Percentiles rank a stretch among this genome's conserved stretches.
Evolutionary conservation across 1,140 invertebrate genomes (phyloP).

Genomic region (Bombus sibiricus): DNA sequence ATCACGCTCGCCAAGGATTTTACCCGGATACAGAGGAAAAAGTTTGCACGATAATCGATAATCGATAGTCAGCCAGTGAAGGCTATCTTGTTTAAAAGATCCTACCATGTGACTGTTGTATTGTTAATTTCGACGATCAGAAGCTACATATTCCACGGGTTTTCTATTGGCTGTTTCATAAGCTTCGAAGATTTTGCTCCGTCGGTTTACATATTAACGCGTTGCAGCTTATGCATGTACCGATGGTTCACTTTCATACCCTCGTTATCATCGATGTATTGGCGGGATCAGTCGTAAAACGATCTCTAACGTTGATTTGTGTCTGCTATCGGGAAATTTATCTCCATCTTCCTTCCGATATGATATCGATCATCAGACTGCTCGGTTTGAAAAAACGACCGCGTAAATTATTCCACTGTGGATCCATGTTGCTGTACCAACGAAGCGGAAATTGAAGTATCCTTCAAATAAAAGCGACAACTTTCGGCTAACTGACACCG

Average conservation of each 20-base stretch:
- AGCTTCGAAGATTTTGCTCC: background rate
- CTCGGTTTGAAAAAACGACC: background rate
- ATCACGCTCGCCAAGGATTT: background rate
- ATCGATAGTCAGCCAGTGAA: background rate
- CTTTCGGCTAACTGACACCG: background rate
- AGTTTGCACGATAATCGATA: background rate
- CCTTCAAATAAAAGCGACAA: background rate
- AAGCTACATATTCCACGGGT: background rate
- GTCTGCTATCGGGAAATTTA: background rate
- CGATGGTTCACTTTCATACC: background rate
- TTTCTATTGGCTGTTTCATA: background rate
- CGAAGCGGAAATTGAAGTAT: background rate
- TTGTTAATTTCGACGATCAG: constrained; percentile 18
- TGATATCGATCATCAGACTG: background rate
- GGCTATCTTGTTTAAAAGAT: constrained; percentile 11
- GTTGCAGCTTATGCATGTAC: background rate
- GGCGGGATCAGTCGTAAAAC: background rate
- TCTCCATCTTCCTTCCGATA: background rate
- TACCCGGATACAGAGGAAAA: background rate
- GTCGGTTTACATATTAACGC: constrained; percentile 17
- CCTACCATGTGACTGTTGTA: background rate
- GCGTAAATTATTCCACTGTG: too few species aligned
- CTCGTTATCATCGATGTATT: background rate
- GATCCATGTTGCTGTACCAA: background rate
- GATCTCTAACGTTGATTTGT: background rate